Evolutionary conservation across 1,140 invertebrate species (phyloP), one percentile per base, ranked within the genome.

Genomic region (Caenorhabditis remanei): DNA sequence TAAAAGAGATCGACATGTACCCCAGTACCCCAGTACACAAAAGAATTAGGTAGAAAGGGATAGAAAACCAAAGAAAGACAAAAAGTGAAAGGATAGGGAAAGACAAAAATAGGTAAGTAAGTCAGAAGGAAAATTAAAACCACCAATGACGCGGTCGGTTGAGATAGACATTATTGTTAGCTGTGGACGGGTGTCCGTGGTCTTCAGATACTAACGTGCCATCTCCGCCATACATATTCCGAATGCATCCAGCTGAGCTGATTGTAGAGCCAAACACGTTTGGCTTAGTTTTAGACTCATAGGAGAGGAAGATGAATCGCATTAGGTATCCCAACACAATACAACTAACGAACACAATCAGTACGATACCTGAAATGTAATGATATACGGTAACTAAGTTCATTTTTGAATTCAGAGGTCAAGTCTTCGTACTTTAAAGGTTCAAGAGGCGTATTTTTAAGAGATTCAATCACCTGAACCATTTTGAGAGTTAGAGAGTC

Each of bases 121-220:
- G 83, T 46, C 41, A 40, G 63, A 75, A 71, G 24, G 11, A 32
- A 75, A 58, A 43, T 58, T 75, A 87, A 61, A 84, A 87, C 82
- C 87, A 88, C 87, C 87, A 88, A n/a, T 88, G 86, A 48, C 87
- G 41, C 32, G 87, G 83, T 21, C 87, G 83, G 67, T 88, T 88
- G 40, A 88, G 84, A 84, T 88, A 88, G 55, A 84, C 87, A 56
- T 84, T 87, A 21, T 84, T 84, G 48, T 87, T 85, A 24, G 87
- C 71, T 41, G 83, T 40, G 2, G 75, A 61, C 14, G 83, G 55
- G 55, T 84, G 83, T 84, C 58, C 83, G 79, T 50, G 71, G n/a
- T 79, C 71, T 50, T 79, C 71, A 24, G 71, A 79, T 5, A 79
- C 71, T 5, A 79, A n/a, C 7, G 71, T 79, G 24, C 71, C 46